Evolutionary conservation across 2,113 vertebrate genomes (phyloP).

Genomic region (Gallinago media): DNA sequence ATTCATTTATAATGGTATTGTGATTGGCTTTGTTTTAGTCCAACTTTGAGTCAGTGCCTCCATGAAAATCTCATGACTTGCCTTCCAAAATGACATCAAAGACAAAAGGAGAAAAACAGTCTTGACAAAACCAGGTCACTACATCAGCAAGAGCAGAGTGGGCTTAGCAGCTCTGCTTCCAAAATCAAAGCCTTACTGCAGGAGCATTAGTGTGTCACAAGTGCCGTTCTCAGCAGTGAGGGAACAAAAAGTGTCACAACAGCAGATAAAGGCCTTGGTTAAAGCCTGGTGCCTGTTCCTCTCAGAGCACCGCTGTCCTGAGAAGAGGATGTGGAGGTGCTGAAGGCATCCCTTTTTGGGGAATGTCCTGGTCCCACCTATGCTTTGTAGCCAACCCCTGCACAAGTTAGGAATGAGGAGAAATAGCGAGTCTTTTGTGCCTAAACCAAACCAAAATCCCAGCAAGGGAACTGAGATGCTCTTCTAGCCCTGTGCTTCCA

Average conservation of each 20-base stretch:
- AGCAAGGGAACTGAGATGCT: background rate
- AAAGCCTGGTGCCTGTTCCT: background rate
- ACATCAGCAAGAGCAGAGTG: constrained; percentile 37
- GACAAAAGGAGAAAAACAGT: constrained; percentile 41
- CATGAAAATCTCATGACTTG: constrained; percentile 53
- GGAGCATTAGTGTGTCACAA: background rate
- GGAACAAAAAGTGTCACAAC: background rate
- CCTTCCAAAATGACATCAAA: constrained; percentile 65
- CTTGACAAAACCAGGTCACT: constrained; percentile 65
- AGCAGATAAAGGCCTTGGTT: background rate
- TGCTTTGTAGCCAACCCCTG: background rate
- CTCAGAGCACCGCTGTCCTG: background rate
- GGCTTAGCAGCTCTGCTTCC: constrained; percentile 31
- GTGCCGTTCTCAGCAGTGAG: background rate
- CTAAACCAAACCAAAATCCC: background rate
- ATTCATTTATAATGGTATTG: constrained; percentile 3
- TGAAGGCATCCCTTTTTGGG: background rate
- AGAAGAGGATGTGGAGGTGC: background rate
- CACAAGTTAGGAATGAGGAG: background rate
- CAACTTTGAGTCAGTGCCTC: constrained; percentile 21
- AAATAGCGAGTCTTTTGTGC: background rate
- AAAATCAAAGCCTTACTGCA: constrained; percentile 8
- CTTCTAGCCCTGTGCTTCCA: background rate
- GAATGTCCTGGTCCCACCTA: background rate
- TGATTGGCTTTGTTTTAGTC: constrained; percentile 56